Evolutionary conservation across 2,888 invertebrate genomes (phyloP).

Genomic region (Thereva nobilitata): DNA sequence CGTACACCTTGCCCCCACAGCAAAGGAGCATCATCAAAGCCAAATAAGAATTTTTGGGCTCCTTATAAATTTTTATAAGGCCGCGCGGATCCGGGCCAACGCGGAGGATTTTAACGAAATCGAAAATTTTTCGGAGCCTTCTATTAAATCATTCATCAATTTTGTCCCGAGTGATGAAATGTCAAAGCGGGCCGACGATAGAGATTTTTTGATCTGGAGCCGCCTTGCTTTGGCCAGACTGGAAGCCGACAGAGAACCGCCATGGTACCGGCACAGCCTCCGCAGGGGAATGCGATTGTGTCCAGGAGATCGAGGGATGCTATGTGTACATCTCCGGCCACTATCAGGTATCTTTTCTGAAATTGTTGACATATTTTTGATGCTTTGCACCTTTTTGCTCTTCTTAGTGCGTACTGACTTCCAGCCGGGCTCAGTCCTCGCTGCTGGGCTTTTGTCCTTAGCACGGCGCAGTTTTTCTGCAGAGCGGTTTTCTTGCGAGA

Average conservation of each 20-base stretch:
- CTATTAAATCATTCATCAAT: conserved; percentile 44
- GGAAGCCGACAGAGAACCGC: not conserved
- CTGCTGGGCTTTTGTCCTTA: not conserved
- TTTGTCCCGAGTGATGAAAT: conserved; percentile 43
- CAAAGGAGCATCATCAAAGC: conserved; percentile 10
- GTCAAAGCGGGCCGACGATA: conserved; percentile 41
- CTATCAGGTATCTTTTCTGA: conserved; percentile 38
- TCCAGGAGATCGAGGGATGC: not conserved
- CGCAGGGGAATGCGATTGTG: conserved; percentile 4
- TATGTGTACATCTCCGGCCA: conserved; percentile 17
- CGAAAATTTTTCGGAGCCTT: conserved; percentile 40
- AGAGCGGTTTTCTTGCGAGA: conserved; percentile 5
- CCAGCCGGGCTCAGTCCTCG: not conserved
- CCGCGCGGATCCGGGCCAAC: not conserved
- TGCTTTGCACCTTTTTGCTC: conserved; percentile 41
- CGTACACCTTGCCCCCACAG: conserved; percentile 33
- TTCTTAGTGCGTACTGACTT: conserved; percentile 1
- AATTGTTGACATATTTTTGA: conserved; percentile 43
- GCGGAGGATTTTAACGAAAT: conserved; percentile 36
- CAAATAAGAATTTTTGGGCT: conserved; percentile 38
- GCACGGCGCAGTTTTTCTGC: not conserved
- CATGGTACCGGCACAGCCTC: not conserved
- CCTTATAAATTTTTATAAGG: conserved; percentile 42
- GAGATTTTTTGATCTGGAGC: conserved; percentile 42
- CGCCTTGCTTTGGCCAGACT: conserved; percentile 19